Evolutionary conservation across 2,888 invertebrate genomes (phyloP).

Genomic region (Thymelicus acteon): DNA sequence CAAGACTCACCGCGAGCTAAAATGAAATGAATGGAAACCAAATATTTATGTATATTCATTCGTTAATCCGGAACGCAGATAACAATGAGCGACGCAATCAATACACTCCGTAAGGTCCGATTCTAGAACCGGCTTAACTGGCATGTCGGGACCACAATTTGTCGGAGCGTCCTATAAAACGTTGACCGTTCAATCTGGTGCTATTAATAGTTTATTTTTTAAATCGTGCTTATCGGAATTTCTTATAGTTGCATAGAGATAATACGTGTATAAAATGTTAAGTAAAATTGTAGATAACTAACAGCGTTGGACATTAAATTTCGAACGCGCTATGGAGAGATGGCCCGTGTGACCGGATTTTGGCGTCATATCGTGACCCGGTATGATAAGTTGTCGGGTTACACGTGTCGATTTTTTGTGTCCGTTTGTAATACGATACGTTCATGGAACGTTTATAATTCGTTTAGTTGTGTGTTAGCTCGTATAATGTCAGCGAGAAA

Average conservation of each 20-base stretch:
- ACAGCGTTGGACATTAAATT: background rate
- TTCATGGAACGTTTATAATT: background rate
- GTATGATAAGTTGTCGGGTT: constrained; percentile 17
- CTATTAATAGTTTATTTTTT: constrained; percentile 7
- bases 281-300: too few species aligned
- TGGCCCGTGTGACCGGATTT: constrained; percentile 1
- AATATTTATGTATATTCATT: constrained; percentile 12
- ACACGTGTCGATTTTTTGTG: constrained; percentile 21
- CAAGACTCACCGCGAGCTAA: background rate
- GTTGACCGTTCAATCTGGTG: constrained; percentile 16
- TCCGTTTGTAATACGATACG: background rate
- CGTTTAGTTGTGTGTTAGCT: background rate
- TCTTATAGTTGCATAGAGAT: too few species aligned
- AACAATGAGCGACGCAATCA: constrained; percentile 34
- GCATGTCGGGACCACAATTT: constrained; percentile 30
- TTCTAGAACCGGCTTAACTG: constrained; percentile 33
- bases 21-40: constrained; percentile 27
- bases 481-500: background rate
- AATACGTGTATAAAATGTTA: too few species aligned
- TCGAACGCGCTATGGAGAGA: background rate
- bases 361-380: constrained; percentile 10
- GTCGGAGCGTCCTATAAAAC: constrained; percentile 15
- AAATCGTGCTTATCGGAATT: background rate
- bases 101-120: constrained; percentile 22
- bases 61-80: constrained; percentile 35